These are phyloP conservation scores for Telmatherina bonti DNA, from an alignment of 2,797 vertebrate species.

Conservation along the genomic window DNA sequence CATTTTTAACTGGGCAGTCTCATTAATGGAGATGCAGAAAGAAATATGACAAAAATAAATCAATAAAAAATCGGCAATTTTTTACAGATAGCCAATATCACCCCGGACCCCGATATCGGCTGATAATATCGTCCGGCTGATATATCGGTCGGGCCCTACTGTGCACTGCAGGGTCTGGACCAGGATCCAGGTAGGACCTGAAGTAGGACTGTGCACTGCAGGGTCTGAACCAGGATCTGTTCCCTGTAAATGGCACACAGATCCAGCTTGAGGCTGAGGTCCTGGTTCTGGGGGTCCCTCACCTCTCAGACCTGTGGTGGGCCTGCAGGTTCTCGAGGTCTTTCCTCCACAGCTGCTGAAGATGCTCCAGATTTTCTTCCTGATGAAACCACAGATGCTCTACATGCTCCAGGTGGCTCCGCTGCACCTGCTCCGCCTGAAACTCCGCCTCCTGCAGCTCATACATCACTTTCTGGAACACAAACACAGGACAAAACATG, in stretches of 20 bases:
- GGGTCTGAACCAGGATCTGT: rapidly evolving
- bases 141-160: no score
- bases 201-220: no score
- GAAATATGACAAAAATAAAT: no score
- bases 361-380: rapidly evolving
- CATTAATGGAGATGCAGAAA: no score
- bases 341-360: conserved; percentile 49
- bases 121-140: no score
- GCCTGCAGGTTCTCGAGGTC: conserved; percentile 27
- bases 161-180: no score
- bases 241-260: conserved; percentile 34
- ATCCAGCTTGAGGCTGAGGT: no score
- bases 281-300: not conserved
- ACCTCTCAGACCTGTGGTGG: conserved; percentile 36
- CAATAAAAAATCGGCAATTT: no score
- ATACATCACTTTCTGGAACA: conserved; percentile 27
- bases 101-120: no score
- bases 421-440: conserved; percentile 35
- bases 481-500: not conserved
- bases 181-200: no score
- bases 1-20: no score
- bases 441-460: conserved; percentile 52
- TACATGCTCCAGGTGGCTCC: conserved; percentile 48
- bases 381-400: conserved; percentile 43
- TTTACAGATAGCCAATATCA: no score